Conservation (phyloP, 2,888 invertebrate genomes). For the Octodonta nipae region DNA sequence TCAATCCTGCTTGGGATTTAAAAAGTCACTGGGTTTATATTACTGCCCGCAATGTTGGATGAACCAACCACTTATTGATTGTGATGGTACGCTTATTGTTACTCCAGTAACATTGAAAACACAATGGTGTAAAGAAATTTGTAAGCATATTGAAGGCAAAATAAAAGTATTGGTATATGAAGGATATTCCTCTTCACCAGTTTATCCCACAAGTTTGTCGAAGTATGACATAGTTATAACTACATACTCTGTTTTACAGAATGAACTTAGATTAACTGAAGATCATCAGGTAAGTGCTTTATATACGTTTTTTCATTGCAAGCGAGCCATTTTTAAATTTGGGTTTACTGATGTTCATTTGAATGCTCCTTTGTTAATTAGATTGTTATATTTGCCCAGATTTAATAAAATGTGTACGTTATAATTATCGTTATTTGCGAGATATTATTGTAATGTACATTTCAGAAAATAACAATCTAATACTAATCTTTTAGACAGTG, state of each 20-base stretch:
- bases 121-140: constrained; percentile 63
- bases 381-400: too few species aligned
- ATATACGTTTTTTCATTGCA: too few species aligned
- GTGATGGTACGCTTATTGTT: constrained; percentile 57
- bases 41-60: constrained; percentile 55
- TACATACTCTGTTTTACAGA: constrained; percentile 50
- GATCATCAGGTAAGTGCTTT: constrained; percentile 29
- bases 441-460: too few species aligned
- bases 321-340: too few species aligned
- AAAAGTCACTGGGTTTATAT: constrained; percentile 35
- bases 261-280: constrained; percentile 48
- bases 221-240: constrained; percentile 59
- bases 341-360: too few species aligned
- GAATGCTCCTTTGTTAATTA: too few species aligned
- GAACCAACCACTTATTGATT: constrained; percentile 37
- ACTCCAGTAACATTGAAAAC: constrained; percentile 51
- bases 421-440: too few species aligned
- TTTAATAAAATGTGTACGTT: too few species aligned
- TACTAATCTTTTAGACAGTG: constrained; percentile 14
- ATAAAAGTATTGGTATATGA: constrained; percentile 43
- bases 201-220: constrained; percentile 49
- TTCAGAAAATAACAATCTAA: too few species aligned
- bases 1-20: constrained; percentile 45
- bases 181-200: constrained; percentile 36
- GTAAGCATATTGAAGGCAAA: constrained; percentile 43